Evolutionary conservation across 2,113 vertebrate species (phyloP).

Genomic region (Erpornis zantholeuca): DNA sequence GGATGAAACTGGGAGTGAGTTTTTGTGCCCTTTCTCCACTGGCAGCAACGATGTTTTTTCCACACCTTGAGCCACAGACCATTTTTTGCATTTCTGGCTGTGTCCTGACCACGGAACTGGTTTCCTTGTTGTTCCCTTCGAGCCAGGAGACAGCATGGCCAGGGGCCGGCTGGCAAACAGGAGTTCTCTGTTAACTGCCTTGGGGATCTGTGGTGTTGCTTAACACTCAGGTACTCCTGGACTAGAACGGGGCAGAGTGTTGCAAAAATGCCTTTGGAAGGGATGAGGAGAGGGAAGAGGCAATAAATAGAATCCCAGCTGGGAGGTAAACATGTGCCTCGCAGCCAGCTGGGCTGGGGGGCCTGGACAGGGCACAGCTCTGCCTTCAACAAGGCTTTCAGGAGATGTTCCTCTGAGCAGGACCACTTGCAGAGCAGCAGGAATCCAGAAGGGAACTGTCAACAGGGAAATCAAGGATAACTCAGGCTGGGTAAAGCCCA

Average conservation of each 20-base stretch:
- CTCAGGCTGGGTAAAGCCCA: not conserved
- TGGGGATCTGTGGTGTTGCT: not conserved
- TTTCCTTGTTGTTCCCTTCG: not conserved
- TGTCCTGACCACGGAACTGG: not conserved
- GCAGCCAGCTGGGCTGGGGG: not conserved
- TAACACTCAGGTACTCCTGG: not conserved
- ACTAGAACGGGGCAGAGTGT: not conserved
- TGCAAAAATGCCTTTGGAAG: not conserved
- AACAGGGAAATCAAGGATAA: not conserved
- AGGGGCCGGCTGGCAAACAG: not conserved
- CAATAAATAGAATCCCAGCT: constrained; percentile 3
- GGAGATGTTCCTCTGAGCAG: not conserved
- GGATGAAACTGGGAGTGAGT: not conserved
- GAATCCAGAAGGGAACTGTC: not conserved
- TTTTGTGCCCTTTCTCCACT: not conserved
- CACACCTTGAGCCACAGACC: not conserved
- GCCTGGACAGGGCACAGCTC: not conserved
- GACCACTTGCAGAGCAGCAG: not conserved
- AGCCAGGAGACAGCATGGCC: not conserved
- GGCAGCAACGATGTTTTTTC: constrained; percentile 10
- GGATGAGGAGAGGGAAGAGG: not conserved
- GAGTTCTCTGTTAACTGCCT: constrained; percentile 26
- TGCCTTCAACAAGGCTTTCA: not conserved
- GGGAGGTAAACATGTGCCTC: not conserved
- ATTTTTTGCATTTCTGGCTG: not conserved